Conservation (phyloP, 1,140 invertebrate genomes). For the Ceratina calcarata region DNA sequence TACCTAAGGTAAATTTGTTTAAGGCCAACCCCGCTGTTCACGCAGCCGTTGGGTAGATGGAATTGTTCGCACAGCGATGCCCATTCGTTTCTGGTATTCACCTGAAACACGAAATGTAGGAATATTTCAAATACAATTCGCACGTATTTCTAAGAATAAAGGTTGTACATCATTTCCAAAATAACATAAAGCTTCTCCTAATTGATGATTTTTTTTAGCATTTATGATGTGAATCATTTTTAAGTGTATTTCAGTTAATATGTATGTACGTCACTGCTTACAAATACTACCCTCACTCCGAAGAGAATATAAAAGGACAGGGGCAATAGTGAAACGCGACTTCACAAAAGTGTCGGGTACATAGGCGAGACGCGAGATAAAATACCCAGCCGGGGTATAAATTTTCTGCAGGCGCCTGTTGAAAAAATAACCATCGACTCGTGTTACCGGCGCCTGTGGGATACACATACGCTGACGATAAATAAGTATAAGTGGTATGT, state of each 20-base stretch:
- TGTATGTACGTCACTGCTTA: background rate
- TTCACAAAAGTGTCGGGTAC: constrained; percentile 26
- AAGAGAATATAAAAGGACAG: background rate
- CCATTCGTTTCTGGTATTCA: constrained; percentile 93
- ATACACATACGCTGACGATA: too few relatives aligned
- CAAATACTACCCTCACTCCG: background rate
- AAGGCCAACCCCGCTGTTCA: constrained; percentile 92
- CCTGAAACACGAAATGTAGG: constrained; percentile 82
- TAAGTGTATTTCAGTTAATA: background rate
- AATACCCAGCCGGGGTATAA: constrained; percentile 28
- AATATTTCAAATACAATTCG: background rate
- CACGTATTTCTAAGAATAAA: too few relatives aligned
- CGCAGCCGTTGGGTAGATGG: constrained; percentile 88
- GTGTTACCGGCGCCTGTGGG: background rate
- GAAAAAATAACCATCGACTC: constrained; percentile 50
- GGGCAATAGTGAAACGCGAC: background rate
- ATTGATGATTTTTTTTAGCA: background rate
- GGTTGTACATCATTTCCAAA: too few relatives aligned
- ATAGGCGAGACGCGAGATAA: constrained; percentile 28
- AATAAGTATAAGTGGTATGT: background rate
- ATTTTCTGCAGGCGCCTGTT: constrained; percentile 28
- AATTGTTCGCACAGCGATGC: constrained; percentile 89
- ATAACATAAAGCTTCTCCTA: background rate
- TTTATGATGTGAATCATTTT: background rate
- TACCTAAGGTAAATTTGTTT: constrained; percentile 94